Conservation (phyloP, 2,888 invertebrate genomes). For the Cryptocephalus primarius region DNA sequence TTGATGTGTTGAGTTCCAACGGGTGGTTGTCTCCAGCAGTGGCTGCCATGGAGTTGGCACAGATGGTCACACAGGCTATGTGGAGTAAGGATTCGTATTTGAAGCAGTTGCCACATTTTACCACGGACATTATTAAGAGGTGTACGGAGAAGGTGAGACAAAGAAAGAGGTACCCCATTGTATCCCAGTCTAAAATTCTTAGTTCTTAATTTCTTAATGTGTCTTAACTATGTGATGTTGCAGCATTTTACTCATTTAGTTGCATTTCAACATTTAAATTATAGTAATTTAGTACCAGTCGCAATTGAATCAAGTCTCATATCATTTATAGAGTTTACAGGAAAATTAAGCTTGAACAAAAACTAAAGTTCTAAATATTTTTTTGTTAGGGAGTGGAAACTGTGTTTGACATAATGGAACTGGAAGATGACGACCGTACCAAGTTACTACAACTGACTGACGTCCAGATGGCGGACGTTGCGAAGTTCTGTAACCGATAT, state of each 20-base stretch:
- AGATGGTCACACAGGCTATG: constrained; percentile 99
- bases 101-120: constrained; percentile 94
- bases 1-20: constrained; percentile 85
- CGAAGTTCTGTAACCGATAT: constrained; percentile 96
- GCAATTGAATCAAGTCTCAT: too few relatives aligned
- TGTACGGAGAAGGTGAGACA: constrained; percentile 72
- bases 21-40: constrained; percentile 98
- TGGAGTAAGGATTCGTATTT: constrained; percentile 98
- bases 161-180: too few relatives aligned
- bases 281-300: too few relatives aligned
- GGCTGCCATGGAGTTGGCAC: constrained; percentile 98
- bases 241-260: too few relatives aligned
- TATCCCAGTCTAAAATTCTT: too few relatives aligned
- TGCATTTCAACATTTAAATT: too few relatives aligned
- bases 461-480: constrained; percentile 93
- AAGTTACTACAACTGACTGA: constrained; percentile 71
- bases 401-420: constrained; percentile 91
- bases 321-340: too few relatives aligned
- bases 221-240: too few relatives aligned
- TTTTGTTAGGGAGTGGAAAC: constrained; percentile 62
- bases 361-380: neutral
- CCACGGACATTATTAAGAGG: constrained; percentile 73
- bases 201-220: too few relatives aligned
- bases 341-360: too few relatives aligned
- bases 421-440: constrained; percentile 82